A percentile compares a stretch with the other conserved stretches of the same genome.
phyloP scores from a whole-genome alignment of 2,888 invertebrate species.

The Aspidiotus rigidus region DNA sequence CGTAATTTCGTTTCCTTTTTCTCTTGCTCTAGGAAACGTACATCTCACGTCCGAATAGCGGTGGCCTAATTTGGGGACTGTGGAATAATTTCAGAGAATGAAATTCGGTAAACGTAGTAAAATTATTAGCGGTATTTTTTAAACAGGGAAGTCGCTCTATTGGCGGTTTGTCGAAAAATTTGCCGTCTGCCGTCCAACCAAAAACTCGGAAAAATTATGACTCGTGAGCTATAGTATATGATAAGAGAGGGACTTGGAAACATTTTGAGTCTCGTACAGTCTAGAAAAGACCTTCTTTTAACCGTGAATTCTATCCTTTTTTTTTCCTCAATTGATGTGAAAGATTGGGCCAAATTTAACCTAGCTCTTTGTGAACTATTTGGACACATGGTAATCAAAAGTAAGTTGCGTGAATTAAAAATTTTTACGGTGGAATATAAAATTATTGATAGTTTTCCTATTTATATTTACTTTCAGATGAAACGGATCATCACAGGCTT shows the following conservation, averaged over 20 bases:
- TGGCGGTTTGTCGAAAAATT: too few relatives aligned
- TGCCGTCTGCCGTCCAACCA: too few relatives aligned
- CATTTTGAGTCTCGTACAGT: slow-evolving; percentile 36
- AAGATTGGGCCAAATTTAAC: slow-evolving; percentile 52
- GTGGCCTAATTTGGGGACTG: too few relatives aligned
- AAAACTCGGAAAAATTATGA: too few relatives aligned
- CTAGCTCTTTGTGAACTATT: slow-evolving; percentile 67
- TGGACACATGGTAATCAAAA: slow-evolving; percentile 63
- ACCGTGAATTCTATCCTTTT: slow-evolving; percentile 15
- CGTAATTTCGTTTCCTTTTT: too few relatives aligned
- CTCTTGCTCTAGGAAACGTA: too few relatives aligned
- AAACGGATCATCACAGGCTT: slow-evolving; percentile 39
- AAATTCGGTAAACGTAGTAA: too few relatives aligned
- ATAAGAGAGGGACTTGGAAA: slow-evolving; percentile 57
- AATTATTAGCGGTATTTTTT: too few relatives aligned
- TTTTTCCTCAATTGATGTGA: slow-evolving; percentile 45
- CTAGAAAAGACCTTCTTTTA: slow-evolving; percentile 12
- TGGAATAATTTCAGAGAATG: too few relatives aligned
- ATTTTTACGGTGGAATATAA: neutral
- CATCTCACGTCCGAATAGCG: too few relatives aligned
- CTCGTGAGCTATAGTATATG: too few relatives aligned
- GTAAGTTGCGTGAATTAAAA: slow-evolving; percentile 45
- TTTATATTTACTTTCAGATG: slow-evolving; percentile 38
- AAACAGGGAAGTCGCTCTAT: too few relatives aligned
- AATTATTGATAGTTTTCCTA: neutral